These are phyloP conservation scores for Solenopsis invicta DNA, from an alignment of 1,140 invertebrate species.

Conservation along the genomic window DNA sequence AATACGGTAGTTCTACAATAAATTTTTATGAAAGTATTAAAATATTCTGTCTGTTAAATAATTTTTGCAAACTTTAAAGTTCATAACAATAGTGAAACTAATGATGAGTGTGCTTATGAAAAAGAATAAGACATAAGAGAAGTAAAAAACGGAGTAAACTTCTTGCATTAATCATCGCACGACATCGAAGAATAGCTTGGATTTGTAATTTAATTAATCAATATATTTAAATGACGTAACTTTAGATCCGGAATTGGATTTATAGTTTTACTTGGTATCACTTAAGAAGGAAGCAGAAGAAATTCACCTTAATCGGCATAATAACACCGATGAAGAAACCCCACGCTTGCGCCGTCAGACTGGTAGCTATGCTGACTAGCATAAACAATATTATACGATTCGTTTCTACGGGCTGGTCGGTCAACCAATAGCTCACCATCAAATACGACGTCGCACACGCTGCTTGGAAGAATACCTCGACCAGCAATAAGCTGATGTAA, in stretches of 20 bases:
- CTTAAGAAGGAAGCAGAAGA: not conserved
- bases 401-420: constrained; percentile 93
- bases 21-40: not conserved
- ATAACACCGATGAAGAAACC: constrained; percentile 97
- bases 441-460: constrained; percentile 93
- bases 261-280: not conserved
- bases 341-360: constrained; percentile 95
- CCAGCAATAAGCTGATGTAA: constrained; percentile 94
- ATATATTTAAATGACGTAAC: not conserved
- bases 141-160: not conserved
- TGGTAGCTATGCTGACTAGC: constrained; percentile 93
- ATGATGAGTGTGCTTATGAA: not conserved
- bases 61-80: not conserved
- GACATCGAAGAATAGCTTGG: not conserved
- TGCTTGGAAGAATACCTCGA: constrained; percentile 98
- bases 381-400: constrained; percentile 93
- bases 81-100: not conserved
- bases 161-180: not conserved
- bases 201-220: not conserved
- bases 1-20: not conserved
- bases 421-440: constrained; percentile 94
- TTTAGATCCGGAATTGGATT: not conserved
- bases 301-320: constrained; percentile 92
- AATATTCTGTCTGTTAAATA: not conserved
- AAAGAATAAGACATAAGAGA: not conserved